These are phyloP conservation scores for Fragum sueziense DNA, from an alignment of 2,888 invertebrate species.

Conservation along the genomic window DNA sequence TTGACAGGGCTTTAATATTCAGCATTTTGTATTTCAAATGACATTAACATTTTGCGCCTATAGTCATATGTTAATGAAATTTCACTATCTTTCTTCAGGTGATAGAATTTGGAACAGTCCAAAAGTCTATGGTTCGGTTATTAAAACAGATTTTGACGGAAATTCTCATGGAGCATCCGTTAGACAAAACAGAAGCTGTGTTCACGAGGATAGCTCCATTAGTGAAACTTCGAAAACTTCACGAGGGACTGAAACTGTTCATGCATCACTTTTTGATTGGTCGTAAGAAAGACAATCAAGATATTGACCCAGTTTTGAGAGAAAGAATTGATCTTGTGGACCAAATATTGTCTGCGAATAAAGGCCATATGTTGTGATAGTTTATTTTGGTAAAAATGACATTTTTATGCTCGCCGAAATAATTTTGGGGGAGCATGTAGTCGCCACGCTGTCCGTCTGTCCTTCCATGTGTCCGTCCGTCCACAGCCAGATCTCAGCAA, in stretches of 20 bases:
- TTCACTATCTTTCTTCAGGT: constrained; percentile 84
- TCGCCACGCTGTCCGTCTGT: too few relatives aligned
- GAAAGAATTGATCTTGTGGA: constrained; percentile 69
- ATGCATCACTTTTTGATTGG: constrained; percentile 92
- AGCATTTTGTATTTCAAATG: too few relatives aligned
- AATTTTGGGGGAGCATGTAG: too few relatives aligned
- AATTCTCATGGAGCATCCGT: constrained; percentile 87
- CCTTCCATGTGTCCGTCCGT: too few relatives aligned
- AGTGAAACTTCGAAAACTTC: constrained; percentile 88
- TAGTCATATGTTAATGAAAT: too few relatives aligned
- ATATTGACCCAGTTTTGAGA: constrained; percentile 44
- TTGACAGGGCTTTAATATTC: too few relatives aligned
- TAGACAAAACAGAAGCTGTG: constrained; percentile 85
- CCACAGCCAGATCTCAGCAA: too few relatives aligned
- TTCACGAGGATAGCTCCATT: constrained; percentile 90
- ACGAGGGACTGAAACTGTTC: constrained; percentile 92
- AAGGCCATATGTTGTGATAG: constrained; percentile 55
- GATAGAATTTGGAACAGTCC: constrained; percentile 93
- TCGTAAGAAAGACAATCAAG: constrained; percentile 57
- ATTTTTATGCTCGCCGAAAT: too few relatives aligned
- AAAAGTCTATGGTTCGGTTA: constrained; percentile 90
- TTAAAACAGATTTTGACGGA: constrained; percentile 90
- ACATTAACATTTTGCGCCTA: too few relatives aligned
- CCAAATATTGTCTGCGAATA: constrained; percentile 56
- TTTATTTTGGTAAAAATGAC: too few relatives aligned